These are phyloP conservation scores for Tachyglossus aculeatus DNA, from an alignment of 2,797 vertebrate species.

Conservation along the genomic window DNA sequence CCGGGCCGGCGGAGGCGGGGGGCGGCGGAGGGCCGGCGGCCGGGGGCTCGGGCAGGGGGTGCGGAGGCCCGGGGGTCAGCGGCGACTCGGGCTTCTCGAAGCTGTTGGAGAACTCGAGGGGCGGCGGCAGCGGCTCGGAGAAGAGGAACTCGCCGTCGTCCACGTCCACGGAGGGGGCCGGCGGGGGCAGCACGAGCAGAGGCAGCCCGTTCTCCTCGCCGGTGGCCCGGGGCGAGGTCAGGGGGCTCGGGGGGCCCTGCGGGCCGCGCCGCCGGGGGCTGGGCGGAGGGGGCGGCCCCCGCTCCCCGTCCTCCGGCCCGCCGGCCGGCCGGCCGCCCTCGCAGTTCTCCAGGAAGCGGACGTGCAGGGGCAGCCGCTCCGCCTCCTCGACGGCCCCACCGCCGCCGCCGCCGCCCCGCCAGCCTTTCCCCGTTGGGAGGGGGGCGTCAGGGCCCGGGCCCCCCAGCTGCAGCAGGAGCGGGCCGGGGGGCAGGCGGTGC, in stretches of 20 bases:
- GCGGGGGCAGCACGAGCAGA: slow-evolving; percentile 88
- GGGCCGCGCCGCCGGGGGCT: slow-evolving; percentile 57
- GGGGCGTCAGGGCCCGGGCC: slow-evolving; percentile 69
- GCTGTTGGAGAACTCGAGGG: slow-evolving; percentile 91
- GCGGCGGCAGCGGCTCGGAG: slow-evolving; percentile 88
- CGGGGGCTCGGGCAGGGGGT: slow-evolving; percentile 69
- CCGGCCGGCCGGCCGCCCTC: slow-evolving; percentile 26
- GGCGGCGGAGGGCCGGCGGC: slow-evolving; percentile 67
- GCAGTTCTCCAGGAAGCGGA: slow-evolving; percentile 71
- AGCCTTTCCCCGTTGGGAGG: slow-evolving; percentile 73
- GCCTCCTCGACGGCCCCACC: slow-evolving; percentile 71
- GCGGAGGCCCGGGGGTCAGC: slow-evolving; percentile 54
- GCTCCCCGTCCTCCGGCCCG: slow-evolving; percentile 23
- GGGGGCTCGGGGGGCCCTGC: slow-evolving; percentile 32
- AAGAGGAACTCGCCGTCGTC: slow-evolving; percentile 92
- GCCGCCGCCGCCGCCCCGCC: slow-evolving; percentile 67
- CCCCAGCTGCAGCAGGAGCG: slow-evolving; percentile 57
- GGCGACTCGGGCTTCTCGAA: slow-evolving; percentile 81
- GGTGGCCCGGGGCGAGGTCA: slow-evolving; percentile 52
- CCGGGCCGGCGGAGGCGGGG: slow-evolving; percentile 73
- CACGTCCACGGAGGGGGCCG: slow-evolving; percentile 88
- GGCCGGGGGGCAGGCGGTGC: slow-evolving; percentile 64
- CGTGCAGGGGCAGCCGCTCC: slow-evolving; percentile 77
- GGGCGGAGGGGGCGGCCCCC: slow-evolving; percentile 36
- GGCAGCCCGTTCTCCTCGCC: slow-evolving; percentile 74